These are phyloP conservation scores for Pempheris klunzingeri DNA, from an alignment of 2,797 vertebrate genomes.

Conservation along the genomic window DNA sequence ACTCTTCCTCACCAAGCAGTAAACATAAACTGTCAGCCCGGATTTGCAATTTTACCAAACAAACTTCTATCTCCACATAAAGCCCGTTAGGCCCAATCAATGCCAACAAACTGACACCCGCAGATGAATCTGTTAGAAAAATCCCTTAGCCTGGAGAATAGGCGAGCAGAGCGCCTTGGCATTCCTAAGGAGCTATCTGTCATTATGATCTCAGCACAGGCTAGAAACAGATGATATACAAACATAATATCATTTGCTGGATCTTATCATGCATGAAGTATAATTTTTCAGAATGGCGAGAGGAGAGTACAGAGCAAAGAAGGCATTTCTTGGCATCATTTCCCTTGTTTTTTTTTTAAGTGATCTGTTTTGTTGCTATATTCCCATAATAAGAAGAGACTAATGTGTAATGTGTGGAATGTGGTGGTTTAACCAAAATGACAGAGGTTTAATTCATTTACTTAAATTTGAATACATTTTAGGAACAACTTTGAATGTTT, in stretches of 20 bases:
- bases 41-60: conserved; percentile 73
- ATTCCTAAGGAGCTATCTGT: conserved; percentile 75
- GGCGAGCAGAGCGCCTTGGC: conserved; percentile 55
- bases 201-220: conserved; percentile 75
- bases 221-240: conserved; percentile 76
- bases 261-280: conserved; percentile 75
- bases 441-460: conserved; percentile 49
- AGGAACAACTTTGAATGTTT: conserved; percentile 31
- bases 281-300: conserved; percentile 56
- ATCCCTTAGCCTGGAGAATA: conserved; percentile 68
- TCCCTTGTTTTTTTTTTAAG: conserved; percentile 30
- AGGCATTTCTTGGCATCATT: conserved; percentile 46
- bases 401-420: too few relatives aligned
- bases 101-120: conserved; percentile 75
- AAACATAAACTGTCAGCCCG: conserved; percentile 64
- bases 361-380: conserved; percentile 47
- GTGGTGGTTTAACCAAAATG: conserved; percentile 47
- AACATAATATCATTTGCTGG: conserved; percentile 78
- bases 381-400: conserved; percentile 44
- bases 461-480: conserved; percentile 22
- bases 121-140: conserved; percentile 76
- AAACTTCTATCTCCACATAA: conserved; percentile 65
- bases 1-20: conserved; percentile 54
- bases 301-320: conserved; percentile 48
- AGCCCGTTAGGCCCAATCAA: conserved; percentile 73